Conservation (phyloP, 2,888 invertebrate species). For the Deroplatys truncata region DNA sequence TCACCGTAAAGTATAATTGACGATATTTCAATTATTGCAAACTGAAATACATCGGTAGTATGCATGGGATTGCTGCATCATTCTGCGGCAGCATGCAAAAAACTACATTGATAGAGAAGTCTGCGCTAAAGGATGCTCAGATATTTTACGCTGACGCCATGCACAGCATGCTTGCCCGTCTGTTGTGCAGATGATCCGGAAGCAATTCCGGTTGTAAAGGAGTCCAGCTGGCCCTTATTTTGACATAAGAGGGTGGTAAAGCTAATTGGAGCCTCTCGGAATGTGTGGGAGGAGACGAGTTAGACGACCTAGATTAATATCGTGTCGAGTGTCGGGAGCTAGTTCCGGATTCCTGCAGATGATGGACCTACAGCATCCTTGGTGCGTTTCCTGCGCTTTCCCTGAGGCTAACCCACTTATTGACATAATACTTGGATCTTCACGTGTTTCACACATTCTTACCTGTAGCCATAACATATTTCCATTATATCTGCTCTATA, state of each 20-base stretch:
- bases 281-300: background rate
- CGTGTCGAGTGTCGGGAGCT: background rate
- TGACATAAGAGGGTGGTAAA: background rate
- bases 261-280: background rate
- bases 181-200: background rate
- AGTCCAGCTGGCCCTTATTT: background rate
- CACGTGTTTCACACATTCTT: background rate
- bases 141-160: too few relatives aligned
- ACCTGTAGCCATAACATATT: too few relatives aligned
- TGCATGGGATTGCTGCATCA: too few relatives aligned
- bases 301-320: background rate
- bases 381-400: background rate
- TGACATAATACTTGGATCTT: background rate
- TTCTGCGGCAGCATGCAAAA: too few relatives aligned
- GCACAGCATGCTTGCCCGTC: too few relatives aligned
- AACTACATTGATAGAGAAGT: too few relatives aligned
- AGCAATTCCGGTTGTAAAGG: background rate
- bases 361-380: background rate
- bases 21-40: too few relatives aligned
- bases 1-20: too few relatives aligned
- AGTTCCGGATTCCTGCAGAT: background rate
- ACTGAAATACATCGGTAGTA: too few relatives aligned
- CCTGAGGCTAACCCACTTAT: background rate
- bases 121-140: too few relatives aligned
- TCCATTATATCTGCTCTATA: too few relatives aligned